phyloP scores from a whole-genome alignment of 2,888 invertebrate species.

The Drosophila eohydei region DNA sequence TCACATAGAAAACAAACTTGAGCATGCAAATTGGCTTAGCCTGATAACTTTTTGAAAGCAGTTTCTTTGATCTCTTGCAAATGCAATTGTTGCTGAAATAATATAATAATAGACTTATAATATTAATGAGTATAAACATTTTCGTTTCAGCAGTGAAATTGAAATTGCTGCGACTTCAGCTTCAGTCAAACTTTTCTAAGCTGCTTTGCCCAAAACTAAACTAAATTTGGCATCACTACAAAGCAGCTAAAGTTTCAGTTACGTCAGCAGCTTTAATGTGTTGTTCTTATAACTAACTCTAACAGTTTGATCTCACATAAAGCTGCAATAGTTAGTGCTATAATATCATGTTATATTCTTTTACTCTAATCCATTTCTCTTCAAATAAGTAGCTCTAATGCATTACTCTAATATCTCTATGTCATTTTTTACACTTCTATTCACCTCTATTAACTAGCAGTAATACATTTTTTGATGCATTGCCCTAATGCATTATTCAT shows the following conservation, averaged over 20 bases:
- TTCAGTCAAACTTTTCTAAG: not conserved
- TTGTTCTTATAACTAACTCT: not conserved
- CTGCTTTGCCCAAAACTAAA: not conserved
- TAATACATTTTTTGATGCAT: not conserved
- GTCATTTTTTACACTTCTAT: too few species aligned
- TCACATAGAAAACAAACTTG: not conserved
- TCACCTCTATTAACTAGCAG: too few species aligned
- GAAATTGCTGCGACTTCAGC: not conserved
- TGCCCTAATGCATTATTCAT: not conserved
- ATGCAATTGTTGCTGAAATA: not conserved
- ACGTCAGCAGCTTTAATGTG: not conserved
- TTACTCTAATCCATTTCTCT: not conserved
- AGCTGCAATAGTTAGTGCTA: too few species aligned
- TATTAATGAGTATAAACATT: not conserved
- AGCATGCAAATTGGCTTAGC: not conserved
- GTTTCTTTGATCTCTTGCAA: not conserved
- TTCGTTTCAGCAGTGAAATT: not conserved
- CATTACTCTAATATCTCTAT: not conserved
- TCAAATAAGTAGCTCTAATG: too few species aligned
- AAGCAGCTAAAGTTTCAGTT: not conserved
- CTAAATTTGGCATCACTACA: not conserved
- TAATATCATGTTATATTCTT: not conserved
- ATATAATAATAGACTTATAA: not conserved
- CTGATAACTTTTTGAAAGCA: not conserved
- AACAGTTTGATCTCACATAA: not conserved